These are phyloP conservation scores for Protodeltote pygarga DNA, from an alignment of 2,888 invertebrate genomes.

Conservation along the genomic window DNA sequence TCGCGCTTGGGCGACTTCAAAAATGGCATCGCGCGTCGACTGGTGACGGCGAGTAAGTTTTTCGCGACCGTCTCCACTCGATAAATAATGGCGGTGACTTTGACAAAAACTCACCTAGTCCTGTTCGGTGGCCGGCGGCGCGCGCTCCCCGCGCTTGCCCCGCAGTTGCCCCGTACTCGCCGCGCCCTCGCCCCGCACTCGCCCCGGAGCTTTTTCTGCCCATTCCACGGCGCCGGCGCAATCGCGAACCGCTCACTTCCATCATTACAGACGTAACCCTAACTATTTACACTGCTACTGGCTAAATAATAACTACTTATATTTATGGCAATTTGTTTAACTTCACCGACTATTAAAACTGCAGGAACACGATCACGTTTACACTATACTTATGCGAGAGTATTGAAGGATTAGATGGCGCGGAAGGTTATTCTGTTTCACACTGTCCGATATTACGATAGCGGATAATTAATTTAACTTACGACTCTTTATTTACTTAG, in stretches of 20 bases:
- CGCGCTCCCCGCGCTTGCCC: slow-evolving; percentile 66
- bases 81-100: slow-evolving; percentile 86
- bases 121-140: slow-evolving; percentile 83
- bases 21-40: slow-evolving; percentile 78
- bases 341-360: slow-evolving; percentile 86
- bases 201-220: slow-evolving; percentile 76
- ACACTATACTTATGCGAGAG: slow-evolving; percentile 86
- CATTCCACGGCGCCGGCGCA: slow-evolving; percentile 81
- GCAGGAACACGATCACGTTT: slow-evolving; percentile 87
- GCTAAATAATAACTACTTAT: slow-evolving; percentile 85
- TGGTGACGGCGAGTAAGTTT: slow-evolving; percentile 83
- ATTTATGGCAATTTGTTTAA: slow-evolving; percentile 87
- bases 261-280: slow-evolving; percentile 73
- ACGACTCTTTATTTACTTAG: slow-evolving; percentile 84
- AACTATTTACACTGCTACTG: slow-evolving; percentile 84
- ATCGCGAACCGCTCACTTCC: slow-evolving; percentile 78
- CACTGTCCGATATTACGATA: slow-evolving; percentile 74
- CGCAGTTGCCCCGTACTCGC: slow-evolving; percentile 47
- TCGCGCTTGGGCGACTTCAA: slow-evolving; percentile 78
- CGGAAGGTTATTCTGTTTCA: slow-evolving; percentile 78
- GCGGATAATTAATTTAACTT: slow-evolving; percentile 80
- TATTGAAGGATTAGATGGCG: slow-evolving; percentile 84
- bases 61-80: slow-evolving; percentile 86
- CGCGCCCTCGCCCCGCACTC: slow-evolving; percentile 58
- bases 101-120: slow-evolving; percentile 87